Evolutionary conservation across 2,797 vertebrate genomes (phyloP).

Genomic region (Geotrypetes seraphini): DNA sequence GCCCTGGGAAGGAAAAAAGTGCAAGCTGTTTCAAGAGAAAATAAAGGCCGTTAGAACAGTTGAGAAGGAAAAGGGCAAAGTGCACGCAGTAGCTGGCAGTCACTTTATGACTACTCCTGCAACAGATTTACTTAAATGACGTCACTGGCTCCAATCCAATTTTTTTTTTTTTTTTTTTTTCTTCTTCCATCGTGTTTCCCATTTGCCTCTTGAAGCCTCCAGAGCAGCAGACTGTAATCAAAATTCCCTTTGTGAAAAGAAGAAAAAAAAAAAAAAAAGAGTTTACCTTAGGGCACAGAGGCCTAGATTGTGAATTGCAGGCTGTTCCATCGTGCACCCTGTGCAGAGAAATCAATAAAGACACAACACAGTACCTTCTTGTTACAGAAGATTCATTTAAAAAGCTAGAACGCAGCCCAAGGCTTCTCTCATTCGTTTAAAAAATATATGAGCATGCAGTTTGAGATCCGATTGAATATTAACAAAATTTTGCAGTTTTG

Average conservation of each 20-base stretch:
- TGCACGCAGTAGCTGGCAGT: constrained; percentile 67
- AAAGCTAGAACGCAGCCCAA: constrained; percentile 43
- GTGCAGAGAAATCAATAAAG: constrained; percentile 37
- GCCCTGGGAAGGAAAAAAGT: constrained; percentile 8
- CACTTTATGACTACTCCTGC: constrained; percentile 75
- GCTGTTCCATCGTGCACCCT: constrained; percentile 23
- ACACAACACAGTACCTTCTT: constrained; percentile 42
- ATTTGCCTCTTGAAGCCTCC: constrained; percentile 69
- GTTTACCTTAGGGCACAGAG: constrained; percentile 72
- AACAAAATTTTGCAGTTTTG: no score
- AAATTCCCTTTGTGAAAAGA: constrained; percentile 82
- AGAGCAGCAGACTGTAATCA: constrained; percentile 72
- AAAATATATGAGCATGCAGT: no score
- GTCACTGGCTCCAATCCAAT: constrained; percentile 85
- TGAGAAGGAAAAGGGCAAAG: constrained; percentile 73
- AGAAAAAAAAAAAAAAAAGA: no score
- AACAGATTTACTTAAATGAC: constrained; percentile 88
- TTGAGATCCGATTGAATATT: no score
- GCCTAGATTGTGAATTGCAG: constrained; percentile 43
- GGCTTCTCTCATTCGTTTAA: constrained; percentile 53
- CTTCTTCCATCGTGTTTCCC: constrained; percentile 78
- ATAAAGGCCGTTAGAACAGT: constrained; percentile 45
- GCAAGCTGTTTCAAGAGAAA: neutral
- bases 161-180: no score
- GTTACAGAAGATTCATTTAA: constrained; percentile 45